Percentiles rank a stretch among this genome's conserved stretches.
Evolutionary conservation across 2,797 vertebrate genomes (phyloP).

Genomic region (Tangara arthus): DNA sequence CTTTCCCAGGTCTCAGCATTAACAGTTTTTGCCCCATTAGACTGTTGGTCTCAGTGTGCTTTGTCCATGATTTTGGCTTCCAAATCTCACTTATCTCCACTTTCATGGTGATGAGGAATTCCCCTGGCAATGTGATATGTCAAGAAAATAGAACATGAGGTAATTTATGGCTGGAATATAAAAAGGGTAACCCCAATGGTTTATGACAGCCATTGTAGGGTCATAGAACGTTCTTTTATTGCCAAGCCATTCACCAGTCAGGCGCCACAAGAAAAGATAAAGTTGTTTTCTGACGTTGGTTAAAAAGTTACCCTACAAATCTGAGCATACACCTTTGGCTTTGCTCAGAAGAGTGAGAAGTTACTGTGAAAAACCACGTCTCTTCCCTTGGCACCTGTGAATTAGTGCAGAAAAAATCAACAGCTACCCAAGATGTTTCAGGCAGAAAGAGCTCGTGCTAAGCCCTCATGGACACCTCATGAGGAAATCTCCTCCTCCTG

Average conservation of each 20-base stretch:
- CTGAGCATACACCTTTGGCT: not conserved
- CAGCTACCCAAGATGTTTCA: not conserved
- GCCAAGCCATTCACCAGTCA: no score
- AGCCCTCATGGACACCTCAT: not conserved
- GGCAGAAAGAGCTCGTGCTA: not conserved
- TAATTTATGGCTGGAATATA: not conserved
- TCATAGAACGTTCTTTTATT: not conserved
- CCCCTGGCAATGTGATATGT: accelerated
- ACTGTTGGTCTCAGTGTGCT: not conserved
- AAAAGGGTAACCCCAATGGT: accelerated
- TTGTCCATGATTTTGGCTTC: not conserved
- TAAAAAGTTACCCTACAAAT: not conserved
- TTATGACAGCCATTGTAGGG: accelerated
- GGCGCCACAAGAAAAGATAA: accelerated
- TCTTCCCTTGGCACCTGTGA: not conserved
- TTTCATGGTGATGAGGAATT: not conserved
- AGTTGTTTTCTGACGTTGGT: not conserved
- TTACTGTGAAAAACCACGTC: not conserved
- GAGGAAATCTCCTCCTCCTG: not conserved
- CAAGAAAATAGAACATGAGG: accelerated
- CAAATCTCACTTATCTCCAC: not conserved
- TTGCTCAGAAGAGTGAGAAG: not conserved
- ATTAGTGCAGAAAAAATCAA: not conserved
- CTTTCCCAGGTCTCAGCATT: not conserved
- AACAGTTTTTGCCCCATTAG: not conserved